Percentiles rank a stretch among this genome's conserved stretches.
Conservation (phyloP, 1,140 invertebrate genomes). For the Papilio xuthus region DNA sequence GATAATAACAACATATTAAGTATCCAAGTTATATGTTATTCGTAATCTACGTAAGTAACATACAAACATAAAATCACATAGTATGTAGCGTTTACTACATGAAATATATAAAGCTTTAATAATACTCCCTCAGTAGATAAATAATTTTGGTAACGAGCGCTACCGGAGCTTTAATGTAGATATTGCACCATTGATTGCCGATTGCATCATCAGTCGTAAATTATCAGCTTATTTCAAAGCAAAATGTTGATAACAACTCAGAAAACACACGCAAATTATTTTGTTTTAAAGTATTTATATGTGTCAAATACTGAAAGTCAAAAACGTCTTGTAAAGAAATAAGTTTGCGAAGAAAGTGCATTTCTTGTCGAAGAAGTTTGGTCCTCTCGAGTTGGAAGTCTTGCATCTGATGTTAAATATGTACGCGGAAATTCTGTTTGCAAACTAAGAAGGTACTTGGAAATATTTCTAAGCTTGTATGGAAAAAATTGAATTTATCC, state of each 20-base stretch:
- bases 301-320: neutral
- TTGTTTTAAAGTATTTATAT: too few species aligned
- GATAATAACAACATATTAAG: too few species aligned
- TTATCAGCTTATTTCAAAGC: neutral
- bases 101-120: conserved; percentile 11
- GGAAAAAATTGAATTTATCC: neutral
- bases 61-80: neutral
- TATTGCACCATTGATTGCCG: neutral
- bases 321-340: neutral
- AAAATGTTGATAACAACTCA: too few species aligned
- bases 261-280: too few species aligned
- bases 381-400: neutral
- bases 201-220: neutral
- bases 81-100: neutral
- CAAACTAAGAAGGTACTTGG: neutral
- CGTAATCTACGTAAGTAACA: neutral
- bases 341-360: neutral
- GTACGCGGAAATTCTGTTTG: neutral
- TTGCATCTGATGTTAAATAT: neutral
- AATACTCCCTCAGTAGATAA: neutral
- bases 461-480: neutral
- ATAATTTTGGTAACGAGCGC: neutral
- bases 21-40: neutral
- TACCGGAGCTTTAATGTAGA: neutral
- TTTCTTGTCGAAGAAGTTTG: neutral